Base-by-base conservation (phyloP, 2,888 invertebrate genomes). In the Seladonia tumulorum region DNA sequence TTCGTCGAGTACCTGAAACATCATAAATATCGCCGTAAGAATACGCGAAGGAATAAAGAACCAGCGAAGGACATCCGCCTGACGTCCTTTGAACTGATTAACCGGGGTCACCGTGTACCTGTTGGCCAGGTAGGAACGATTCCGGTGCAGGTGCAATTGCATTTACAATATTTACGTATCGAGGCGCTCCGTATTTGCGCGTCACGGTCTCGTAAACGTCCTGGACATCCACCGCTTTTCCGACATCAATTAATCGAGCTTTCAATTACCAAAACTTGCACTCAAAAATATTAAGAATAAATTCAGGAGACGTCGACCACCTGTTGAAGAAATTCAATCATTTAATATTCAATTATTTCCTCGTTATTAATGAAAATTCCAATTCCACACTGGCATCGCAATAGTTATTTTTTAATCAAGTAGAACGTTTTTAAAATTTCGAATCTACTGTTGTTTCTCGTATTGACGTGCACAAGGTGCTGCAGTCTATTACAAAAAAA, bases 71-170 rank as follows among this genome's bases (percentile, higher is more conserved):
- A 60, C 71, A n/a, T 16, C 22, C 25, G 42, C 16, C 47, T 35
- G 57, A 60, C 71, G 63, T 82, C 60, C 25, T 47, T 42, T 47
- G 8, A 63, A 53, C 39, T 35, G 66, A 66, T 66, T 66, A 35
- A 35, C 16, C 63, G 60, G 60, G 60, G 60, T 25, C 60, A 53
- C 49, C 49, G 22, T 22, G 22, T 53, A 22, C 60, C 60, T 60
- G 18, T 66, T 35, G 35, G 35, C 66, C 66, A 35, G 35, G 35
- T 29, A 25, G 16, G 7, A 29, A 29, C 18, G 25, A 18, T 29
- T 29, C 18, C 63, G 29, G 29, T 5, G 60, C 25, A 29, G 29
- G 5, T 7, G 5, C 16, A 66, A 35, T 18, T 18, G 18, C 29
- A 66, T 35, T 66, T 10, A 12, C 66, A 16, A 18, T 29, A 29